Evolutionary conservation across 2,113 vertebrate species (phyloP).

Genomic region (Leptosomus discolor): DNA sequence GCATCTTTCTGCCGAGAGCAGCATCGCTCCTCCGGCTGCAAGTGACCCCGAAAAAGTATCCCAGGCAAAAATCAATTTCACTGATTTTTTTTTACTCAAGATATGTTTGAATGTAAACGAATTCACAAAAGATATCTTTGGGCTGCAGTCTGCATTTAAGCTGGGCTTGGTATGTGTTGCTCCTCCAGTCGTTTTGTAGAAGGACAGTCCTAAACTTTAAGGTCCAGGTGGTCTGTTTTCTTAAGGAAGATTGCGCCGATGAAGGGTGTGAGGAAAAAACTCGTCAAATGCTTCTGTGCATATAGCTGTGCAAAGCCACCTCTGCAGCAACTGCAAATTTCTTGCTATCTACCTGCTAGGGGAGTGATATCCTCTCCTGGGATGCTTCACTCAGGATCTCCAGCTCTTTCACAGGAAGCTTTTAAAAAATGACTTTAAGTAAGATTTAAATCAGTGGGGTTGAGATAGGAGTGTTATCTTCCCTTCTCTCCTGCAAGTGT

Average conservation of each 20-base stretch:
- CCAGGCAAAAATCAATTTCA: not conserved
- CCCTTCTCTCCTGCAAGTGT: not conserved
- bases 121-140: not conserved
- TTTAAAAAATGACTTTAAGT: not conserved
- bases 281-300: not conserved
- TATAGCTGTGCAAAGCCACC: not conserved
- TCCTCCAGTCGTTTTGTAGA: not conserved
- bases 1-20: not conserved
- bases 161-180: not conserved
- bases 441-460: not conserved
- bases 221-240: not conserved
- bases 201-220: not conserved
- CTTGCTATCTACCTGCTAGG: not conserved
- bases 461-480: not conserved
- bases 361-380: not conserved
- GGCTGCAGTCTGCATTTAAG: not conserved
- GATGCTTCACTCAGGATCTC: not conserved
- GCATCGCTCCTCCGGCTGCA: not conserved
- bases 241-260: rapidly evolving
- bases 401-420: not conserved
- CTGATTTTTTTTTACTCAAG: not conserved
- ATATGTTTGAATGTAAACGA: not conserved
- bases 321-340: not conserved
- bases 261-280: not conserved
- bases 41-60: not conserved